phyloP scores from a whole-genome alignment of 2,113 vertebrate genomes.

The Pterophyllum scalare region DNA sequence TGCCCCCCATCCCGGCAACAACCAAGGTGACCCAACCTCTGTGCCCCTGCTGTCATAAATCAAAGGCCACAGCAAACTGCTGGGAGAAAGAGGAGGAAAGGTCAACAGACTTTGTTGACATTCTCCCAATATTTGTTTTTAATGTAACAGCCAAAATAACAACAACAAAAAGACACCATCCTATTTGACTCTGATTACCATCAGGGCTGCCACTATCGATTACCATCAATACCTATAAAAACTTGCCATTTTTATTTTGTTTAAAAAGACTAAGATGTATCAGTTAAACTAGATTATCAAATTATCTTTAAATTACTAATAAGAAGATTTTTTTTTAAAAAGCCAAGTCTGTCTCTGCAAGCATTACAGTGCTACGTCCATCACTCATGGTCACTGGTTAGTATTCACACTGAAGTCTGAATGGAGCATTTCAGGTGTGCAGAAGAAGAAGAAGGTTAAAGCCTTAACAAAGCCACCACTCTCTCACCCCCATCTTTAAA shows the following conservation, averaged over 20 bases:
- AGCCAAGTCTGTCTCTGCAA: background rate
- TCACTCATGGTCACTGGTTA: background rate
- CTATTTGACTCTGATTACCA: background rate
- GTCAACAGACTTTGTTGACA: constrained; percentile 83
- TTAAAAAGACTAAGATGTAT: background rate
- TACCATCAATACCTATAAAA: background rate
- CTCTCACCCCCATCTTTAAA: constrained; percentile 56
- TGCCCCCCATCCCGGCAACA: constrained; percentile 66
- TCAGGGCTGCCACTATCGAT: background rate
- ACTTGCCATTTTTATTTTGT: background rate
- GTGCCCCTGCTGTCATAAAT: constrained; percentile 74
- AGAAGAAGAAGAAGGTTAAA: background rate
- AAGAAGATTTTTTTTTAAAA: background rate
- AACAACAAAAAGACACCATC: constrained; percentile 1
- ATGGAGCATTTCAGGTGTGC: constrained; percentile 7
- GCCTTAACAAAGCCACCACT: constrained; percentile 17
- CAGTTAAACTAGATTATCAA: background rate
- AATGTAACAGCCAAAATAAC: constrained; percentile 49
- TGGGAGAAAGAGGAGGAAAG: constrained; percentile 80
- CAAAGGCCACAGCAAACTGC: constrained; percentile 68
- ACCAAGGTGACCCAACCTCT: constrained; percentile 72
- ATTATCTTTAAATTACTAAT: background rate
- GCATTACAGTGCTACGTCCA: background rate
- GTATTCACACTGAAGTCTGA: background rate
- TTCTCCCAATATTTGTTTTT: constrained; percentile 71